Base-by-base conservation (phyloP, 2,797 vertebrate species). In the Varecia variegata region DNA sequence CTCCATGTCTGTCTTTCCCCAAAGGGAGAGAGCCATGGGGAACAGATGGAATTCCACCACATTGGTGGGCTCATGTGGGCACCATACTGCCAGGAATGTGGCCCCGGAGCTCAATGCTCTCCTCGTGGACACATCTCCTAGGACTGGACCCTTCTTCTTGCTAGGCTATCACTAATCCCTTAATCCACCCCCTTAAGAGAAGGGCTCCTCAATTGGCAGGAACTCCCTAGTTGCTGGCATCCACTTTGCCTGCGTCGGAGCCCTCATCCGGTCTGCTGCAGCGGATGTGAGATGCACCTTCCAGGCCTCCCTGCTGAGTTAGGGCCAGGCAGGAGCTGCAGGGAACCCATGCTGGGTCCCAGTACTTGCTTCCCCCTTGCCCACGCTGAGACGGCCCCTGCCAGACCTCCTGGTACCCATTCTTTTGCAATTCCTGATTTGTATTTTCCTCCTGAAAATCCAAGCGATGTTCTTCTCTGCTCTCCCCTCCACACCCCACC, bases 391-490 rank as follows among this genome's bases (percentile, higher is more conserved):
- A 76, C 6, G 73, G 93, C n/a, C 52, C 82, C 50, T 43, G 67
- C 50, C 67, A 79, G 71, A 40, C 43, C 60, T 94, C 80, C 40
- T 7, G 21, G 38, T 52, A 10, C 40, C 40, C 43, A 45, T 74
- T 68, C 27, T 80, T 67, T n/a, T 68, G 15, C 35, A n/a, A 84
- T 73, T 89, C 68, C 79, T 84, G 79, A 25, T 14, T 68, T 77
- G 17, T 10, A 52, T 89, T 67, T 67, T 87, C 50, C 85, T 96
- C 82, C 65, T 70, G 77, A 95, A 96, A 96, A 88, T 30, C 94
- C 68, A 94, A 86, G n/a, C 35, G 56, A 90, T 58, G 8, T 70
- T 92, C 83, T 85, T 23, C 76, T 88, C 58, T 94, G 88, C 77
- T 86, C 11, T 74, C n/a, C 13, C 8, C 1, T 74, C 68, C 15